Evolutionary conservation across 2,888 invertebrate species (phyloP), one percentile per base, ranked within the genome.

Genomic region (Cerceris ruficornis): DNA sequence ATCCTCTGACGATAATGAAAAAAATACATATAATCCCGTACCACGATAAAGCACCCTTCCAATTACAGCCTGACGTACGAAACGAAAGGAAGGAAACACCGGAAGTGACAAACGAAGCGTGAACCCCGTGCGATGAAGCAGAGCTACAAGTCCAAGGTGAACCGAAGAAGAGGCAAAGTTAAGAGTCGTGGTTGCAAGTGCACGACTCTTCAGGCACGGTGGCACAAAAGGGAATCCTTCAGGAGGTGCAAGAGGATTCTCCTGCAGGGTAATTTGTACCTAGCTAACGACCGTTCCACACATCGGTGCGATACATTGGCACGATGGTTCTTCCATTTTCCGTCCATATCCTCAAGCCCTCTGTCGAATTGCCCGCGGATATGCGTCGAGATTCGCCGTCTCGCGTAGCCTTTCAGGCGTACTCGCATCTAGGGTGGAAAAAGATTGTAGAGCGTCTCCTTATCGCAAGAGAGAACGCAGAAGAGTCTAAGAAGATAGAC

Each of bases 141-240:
- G 1, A 11, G 55, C 42, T 43, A 60, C 60, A 55, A 15, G 46
- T 49, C 59, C n/a, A 58, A 60, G 55, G 41, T 28, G 49, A 46
- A 72, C 58, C 42, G 59, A 41, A 17, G 55, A 42, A 59, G 68
- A 41, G 59, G 54, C 71, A 59, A 59, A 57, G 46, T 46, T 60
- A 17, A 7, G 28, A 14, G 58, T 14, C 15, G 42, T 7, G 15
- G 14, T 43, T 5, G 61, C 57, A 62, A 60, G 55, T 59, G 39
- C 50, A 59, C 54, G 28, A 58, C 60, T 65, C 75, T 70, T 64
- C 65, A 70, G 50, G 65, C 9, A 28, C 28, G 65, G 54, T 54
- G 70, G 64, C 65, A 75, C 75, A 75, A 75, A 75, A 60, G 55
- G 70, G 65, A 55, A 65, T 64, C 60, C 60, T 59, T 70, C 70